phyloP scores from a whole-genome alignment of 2,113 vertebrate species.

The Ginglymostoma cirratum region DNA sequence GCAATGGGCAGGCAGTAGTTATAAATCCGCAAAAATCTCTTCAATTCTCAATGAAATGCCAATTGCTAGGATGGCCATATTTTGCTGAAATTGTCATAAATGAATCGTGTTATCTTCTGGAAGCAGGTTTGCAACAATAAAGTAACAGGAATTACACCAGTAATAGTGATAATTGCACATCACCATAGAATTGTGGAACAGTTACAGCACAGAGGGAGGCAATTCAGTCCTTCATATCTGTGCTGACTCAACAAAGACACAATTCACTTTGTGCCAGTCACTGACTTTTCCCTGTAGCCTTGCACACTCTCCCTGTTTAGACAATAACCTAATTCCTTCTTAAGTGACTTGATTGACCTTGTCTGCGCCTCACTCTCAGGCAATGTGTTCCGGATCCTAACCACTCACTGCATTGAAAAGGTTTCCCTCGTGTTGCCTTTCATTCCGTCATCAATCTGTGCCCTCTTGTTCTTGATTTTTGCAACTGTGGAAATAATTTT shows the following conservation, averaged over 20 bases:
- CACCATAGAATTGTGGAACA: too few species aligned
- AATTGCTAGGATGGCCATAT: background rate
- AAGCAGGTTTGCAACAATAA: background rate
- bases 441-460: too few species aligned
- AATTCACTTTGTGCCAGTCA: background rate
- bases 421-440: too few species aligned
- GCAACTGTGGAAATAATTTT: too few species aligned
- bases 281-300: background rate
- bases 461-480: too few species aligned
- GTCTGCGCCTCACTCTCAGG: too few species aligned
- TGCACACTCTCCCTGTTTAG: too few species aligned
- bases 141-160: background rate
- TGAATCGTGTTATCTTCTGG: background rate
- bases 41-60: background rate
- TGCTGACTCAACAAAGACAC: background rate
- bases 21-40: background rate
- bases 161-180: background rate
- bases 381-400: too few species aligned
- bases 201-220: too few species aligned
- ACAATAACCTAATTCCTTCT: too few species aligned
- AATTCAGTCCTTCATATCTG: background rate
- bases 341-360: too few species aligned
- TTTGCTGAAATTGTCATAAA: background rate
- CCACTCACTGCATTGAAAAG: too few species aligned
- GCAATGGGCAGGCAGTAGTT: background rate